Evolutionary conservation across 2,888 invertebrate species (phyloP), one percentile per base, ranked within the genome.

Genomic region (Oscheius sp.): DNA sequence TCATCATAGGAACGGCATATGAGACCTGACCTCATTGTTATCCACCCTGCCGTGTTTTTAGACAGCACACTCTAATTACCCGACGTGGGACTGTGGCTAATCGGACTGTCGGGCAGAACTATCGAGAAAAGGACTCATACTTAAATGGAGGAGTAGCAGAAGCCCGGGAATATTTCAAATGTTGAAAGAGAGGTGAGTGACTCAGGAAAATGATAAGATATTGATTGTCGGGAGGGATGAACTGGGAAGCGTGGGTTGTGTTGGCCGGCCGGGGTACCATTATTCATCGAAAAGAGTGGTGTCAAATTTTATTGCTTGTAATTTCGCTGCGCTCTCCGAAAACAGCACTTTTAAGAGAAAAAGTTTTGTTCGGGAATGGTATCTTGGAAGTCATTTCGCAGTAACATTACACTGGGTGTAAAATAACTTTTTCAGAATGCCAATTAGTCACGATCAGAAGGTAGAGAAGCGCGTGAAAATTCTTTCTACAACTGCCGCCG

Each of bases 1-100:
- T 61, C 61, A 55, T 48, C 55, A 55, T 25, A 61, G 45, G 27
- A 42, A 61, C 25, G 61, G 61, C 61, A 61, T 33, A 37, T 42
- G 29, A 45, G 61, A 61, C 61, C 61, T 61, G 61, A 61, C 61
- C 61, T 27, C 29, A 45, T 61, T 61, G 61, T 61, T 42, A 61
- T 20, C 17, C 57, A 45, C 45, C 29, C 31, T 61, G 61, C 29
- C 29, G 45, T 45, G 31, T 45, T 27, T 45, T 20, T 20, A 8
- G 23, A n/a, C 31, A 12, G 20, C 33, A 33, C 55, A 5, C 34
- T 55, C 55, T 34, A 55, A 55, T 55, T 55, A 55, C 20, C 34
- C 34, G n/a, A 25, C 23, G 8, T 12, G 12, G 20, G 10, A 6
- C 20, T 48, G 48, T 23, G 48, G 48, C 23, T 12, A 55, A 12